Base-by-base conservation (phyloP, 1,140 invertebrate genomes). In the Sinonovacula constricta region DNA sequence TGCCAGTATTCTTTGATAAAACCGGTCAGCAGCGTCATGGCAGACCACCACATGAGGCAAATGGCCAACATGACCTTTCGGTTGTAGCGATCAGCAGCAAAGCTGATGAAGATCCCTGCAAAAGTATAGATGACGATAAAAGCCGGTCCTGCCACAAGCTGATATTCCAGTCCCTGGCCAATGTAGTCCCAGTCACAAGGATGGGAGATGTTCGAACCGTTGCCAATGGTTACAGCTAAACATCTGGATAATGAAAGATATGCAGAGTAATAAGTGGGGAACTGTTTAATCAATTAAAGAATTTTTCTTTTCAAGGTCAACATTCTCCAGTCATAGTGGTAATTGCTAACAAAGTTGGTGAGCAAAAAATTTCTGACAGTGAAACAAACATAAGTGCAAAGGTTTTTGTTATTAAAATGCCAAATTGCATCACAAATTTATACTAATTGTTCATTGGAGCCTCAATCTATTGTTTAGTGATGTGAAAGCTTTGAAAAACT, bases 121-220 rank as follows among this genome's bases (percentile, higher is more conserved):
- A 98, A 92, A 0, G 97, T 98, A 90, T 96, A 98, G 28, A 97
- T 95, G 12, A 96, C 94, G 83, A 98, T 97, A 90, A 97, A 98
- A 80, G 95, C 95, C 0, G 97, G 97, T 0, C 97, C 97, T 0
- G 97, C 97, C 45, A 98, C 90, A 80, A 98, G 94, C 92, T 98
- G 97, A 91, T 98, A 98, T 84, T 97, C 95, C 34, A 97, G 92
- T 1, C 97, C 97, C 51, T 97, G 92, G 0, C 97, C 97, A 89
- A 97, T 97, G 92, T 97, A 97, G 87, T 95, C 95, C 96, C 96
- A 98, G 85, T 96, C 95, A 89, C 97, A 98, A 84, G 95, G 95
- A 0, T 88, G 80, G 22, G 75, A 26, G 67, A 14, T 33, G n/a
- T 56, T 45, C 22, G 89, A 85, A 83, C 92, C 91, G 36, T 81